Evolutionary conservation across 1,140 invertebrate genomes (phyloP), one percentile per base, ranked within the genome.

Genomic region (Octopus sinensis): DNA sequence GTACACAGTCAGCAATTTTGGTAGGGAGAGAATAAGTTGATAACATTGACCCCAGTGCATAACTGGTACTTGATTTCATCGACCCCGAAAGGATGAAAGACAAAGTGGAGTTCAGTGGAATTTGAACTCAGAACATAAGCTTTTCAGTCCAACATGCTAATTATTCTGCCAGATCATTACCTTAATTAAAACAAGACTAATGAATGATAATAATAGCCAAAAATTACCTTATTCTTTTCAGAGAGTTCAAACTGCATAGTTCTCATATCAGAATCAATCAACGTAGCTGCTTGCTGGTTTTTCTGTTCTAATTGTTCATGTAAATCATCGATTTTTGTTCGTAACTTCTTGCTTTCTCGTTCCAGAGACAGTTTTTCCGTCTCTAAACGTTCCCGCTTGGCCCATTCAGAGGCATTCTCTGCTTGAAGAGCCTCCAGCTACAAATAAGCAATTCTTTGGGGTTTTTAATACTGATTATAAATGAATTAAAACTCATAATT

Each of bases 331-430:
- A 97, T 91, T 91, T 97, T 95, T 23, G 93, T 92, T 10, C 94
- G 92, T 62, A 97, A 89, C 88, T 96, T 95, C 88, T 97, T 97
- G 87, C 97, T 97, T 85, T 97, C 96, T 73, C 96, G 92, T 86
- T 97, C 95, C 79, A 97, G 90, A 0, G 93, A 93, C 83, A 96
- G 91, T 89, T 97, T 97, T 85, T 97, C 96, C 0, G 95, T 96
- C 91, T 97, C 96, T 53, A 97, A 88, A 13, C 95, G 92, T 90
- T 98, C 96, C 9, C 96, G 91, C 89, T 96, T 96, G 10, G 95
- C 96, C 96, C 96, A 98, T 88, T 97, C 96, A 6, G 95, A 93
- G 3, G 96, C 96, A 92, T 98, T 98, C 91, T 98, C 96, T 2
- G 94, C 94, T 91, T 98, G 96, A 6, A 97, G 91, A 85, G 93